Evolutionary conservation across 2,797 vertebrate genomes (phyloP), one percentile per base, ranked within the genome.

Genomic region (Enoplosus armatus): DNA sequence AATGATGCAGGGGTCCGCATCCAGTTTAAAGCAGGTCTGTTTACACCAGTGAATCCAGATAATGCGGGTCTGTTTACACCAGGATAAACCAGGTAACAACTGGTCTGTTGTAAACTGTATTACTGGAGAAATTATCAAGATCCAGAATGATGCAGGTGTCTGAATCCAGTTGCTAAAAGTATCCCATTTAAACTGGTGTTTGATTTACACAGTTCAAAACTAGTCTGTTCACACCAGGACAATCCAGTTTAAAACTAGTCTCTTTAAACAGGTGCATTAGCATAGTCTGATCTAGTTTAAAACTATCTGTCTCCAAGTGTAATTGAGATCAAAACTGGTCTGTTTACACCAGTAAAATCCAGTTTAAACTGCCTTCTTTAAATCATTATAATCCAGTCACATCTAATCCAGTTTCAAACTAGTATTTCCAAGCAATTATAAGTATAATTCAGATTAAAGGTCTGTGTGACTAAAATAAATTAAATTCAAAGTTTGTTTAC

Each of bases 11-110:
- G 98, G 3, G 98, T 99, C 91, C 94, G 98, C 85, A 98, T 99
- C 94, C 98, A 99, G 93, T 99, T 99, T 84, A 99, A 98, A 93
- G 96, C 98, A 96, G 97, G 98, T 98, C 76, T 83, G 96, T 94
- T 47, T 18, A 39, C 61, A 45, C 27, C 41, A 48, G 12, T n/a
- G n/a, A n/a, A n/a, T n/a, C n/a, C n/a, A n/a, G n/a, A n/a, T 84
- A 99, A 98, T 93, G 96, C 98, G 96, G 97, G 98, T 98, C 76
- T 83, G 96, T 94, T 47, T 18, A 39, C 61, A 45, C 27, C 41
- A 48, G 12, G 96, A 1, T 4, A 54, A 51, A 15, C 61, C 60
- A 74, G 33, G 92, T 24, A n/a, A 47, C 0, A n/a, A 53, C 0
- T 15, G 10, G 6, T 58, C 20, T 24, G 8, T 33, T 33, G 31